A percentile compares a stretch with the other conserved stretches of the same genome.
Evolutionary conservation across 2,113 vertebrate genomes (phyloP).

Genomic region (Aphyosemion australe): DNA sequence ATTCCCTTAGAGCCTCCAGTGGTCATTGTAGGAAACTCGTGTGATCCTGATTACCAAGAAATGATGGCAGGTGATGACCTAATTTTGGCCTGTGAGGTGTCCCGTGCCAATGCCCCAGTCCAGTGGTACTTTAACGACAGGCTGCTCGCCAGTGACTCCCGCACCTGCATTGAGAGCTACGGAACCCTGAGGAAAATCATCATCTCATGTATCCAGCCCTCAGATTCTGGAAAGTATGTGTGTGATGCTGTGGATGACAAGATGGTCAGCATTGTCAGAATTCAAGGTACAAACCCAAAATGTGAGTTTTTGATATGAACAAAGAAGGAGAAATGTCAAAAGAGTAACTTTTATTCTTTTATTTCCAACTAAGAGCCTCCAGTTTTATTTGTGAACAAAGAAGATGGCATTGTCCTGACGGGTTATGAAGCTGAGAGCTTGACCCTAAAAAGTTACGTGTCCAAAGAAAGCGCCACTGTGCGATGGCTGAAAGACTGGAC

Average conservation of each 20-base stretch:
- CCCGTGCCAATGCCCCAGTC: slow-evolving; percentile 68
- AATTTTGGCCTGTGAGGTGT: slow-evolving; percentile 83
- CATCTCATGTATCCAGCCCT: slow-evolving; percentile 65
- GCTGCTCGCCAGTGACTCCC: slow-evolving; percentile 59
- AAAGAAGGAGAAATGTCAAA: too few species aligned
- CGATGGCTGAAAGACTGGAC: slow-evolving; percentile 84
- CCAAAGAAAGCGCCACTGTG: slow-evolving; percentile 69
- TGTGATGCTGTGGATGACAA: slow-evolving; percentile 77
- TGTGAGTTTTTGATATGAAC: background rate
- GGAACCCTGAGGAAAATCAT: slow-evolving; percentile 78
- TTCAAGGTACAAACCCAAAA: slow-evolving; percentile 70
- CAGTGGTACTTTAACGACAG: slow-evolving; percentile 75
- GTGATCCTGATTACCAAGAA: slow-evolving; percentile 61
- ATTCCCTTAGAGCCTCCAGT: slow-evolving; percentile 81
- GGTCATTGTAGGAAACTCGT: slow-evolving; percentile 78
- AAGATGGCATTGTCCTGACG: slow-evolving; percentile 71
- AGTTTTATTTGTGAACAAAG: slow-evolving; percentile 81
- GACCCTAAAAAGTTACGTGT: slow-evolving; percentile 80
- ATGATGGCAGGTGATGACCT: slow-evolving; percentile 81
- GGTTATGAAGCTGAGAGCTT: slow-evolving; percentile 82
- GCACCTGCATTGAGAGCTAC: slow-evolving; percentile 69
- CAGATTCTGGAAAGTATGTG: slow-evolving; percentile 79
- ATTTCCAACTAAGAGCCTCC: slow-evolving; percentile 69
- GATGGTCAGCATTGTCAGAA: slow-evolving; percentile 71
- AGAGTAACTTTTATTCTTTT: background rate